Base-by-base conservation (phyloP, 2,888 invertebrate species). In the Patella ulyssiponensis region DNA sequence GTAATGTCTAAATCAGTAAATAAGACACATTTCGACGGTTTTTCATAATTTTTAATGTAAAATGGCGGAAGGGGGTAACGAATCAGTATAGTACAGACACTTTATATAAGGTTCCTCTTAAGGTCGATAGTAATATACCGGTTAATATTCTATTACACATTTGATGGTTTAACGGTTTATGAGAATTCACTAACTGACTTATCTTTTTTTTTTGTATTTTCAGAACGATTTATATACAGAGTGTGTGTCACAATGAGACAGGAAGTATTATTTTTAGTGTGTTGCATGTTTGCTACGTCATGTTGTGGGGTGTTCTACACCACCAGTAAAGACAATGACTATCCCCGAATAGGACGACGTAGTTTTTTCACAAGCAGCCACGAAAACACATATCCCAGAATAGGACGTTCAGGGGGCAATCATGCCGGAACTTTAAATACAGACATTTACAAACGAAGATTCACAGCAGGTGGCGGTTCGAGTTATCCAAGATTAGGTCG, bases 231-330 rank as follows among this genome's bases (percentile, higher is more conserved):
- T 44, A 7, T 44, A 44, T 9, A 44, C 9, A 44, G 44, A 44
- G 44, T 44, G 44, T 44, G 44, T 44, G 44, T 44, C 44, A 44
- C 7, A 44, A 76, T 64, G 76, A 76, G 72, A 69, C 72, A 76
- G 52, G 76, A 76, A 56, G 71, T 72, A 51, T 56, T 76, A 27
- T 52, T 80, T 33, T 76, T 78, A 73, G 74, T 80, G 52, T n/a
- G 77, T 64, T 76, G 73, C 51, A 69, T 76, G 0, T 54, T 80
- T 56, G 77, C 77, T 1, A 78, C 81, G 17, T 74, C 75, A 58
- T 73, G 75, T 56, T 80, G 75, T 14, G 79, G 80, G 2, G 78
- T 83, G n/a, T 83, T 83, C 80, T 83, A 80, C 79, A 83, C 81
- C 14, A 73, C 80, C 56, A 75, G 79, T 77, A 79, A 75, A 72